Evolutionary conservation across 2,113 vertebrate species (phyloP).

Genomic region (Speoplatyrhinus poulsoni): DNA sequence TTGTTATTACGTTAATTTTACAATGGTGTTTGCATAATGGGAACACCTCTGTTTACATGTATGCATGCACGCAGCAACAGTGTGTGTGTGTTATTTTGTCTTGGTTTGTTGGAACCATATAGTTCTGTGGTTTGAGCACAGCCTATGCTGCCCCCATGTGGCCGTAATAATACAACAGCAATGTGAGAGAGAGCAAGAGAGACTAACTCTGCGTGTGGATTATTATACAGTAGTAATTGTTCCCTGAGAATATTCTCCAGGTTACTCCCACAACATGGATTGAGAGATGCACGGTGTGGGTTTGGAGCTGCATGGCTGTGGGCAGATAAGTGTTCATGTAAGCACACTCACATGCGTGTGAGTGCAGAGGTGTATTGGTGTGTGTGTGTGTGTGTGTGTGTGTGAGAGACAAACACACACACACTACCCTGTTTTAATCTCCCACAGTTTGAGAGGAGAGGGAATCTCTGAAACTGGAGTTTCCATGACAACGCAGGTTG

Average conservation of each 20-base stretch:
- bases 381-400: neutral
- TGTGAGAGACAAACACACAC: neutral
- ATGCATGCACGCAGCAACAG: neutral
- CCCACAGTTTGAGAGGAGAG: slow-evolving; percentile 32
- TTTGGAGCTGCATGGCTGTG: neutral
- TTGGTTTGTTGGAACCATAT: neutral
- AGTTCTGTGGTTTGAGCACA: neutral
- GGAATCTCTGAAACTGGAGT: slow-evolving; percentile 38
- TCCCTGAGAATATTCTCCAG: slow-evolving; percentile 6
- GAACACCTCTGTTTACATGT: no score
- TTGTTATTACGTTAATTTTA: no score
- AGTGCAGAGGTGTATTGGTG: neutral
- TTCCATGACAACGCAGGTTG: slow-evolving; percentile 63
- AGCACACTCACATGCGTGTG: neutral
- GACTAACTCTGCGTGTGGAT: neutral
- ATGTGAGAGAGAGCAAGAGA: neutral
- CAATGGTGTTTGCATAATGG: no score
- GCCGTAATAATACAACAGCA: slow-evolving; percentile 1
- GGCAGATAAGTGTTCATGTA: neutral
- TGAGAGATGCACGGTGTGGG: neutral
- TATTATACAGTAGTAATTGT: neutral
- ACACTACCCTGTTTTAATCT: neutral
- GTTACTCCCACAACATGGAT: slow-evolving; percentile 25
- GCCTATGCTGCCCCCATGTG: slow-evolving; percentile 57
- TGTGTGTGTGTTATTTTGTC: neutral